Evolutionary conservation across 2,113 vertebrate species (phyloP).

Genomic region (Leucopsar rothschildi): DNA sequence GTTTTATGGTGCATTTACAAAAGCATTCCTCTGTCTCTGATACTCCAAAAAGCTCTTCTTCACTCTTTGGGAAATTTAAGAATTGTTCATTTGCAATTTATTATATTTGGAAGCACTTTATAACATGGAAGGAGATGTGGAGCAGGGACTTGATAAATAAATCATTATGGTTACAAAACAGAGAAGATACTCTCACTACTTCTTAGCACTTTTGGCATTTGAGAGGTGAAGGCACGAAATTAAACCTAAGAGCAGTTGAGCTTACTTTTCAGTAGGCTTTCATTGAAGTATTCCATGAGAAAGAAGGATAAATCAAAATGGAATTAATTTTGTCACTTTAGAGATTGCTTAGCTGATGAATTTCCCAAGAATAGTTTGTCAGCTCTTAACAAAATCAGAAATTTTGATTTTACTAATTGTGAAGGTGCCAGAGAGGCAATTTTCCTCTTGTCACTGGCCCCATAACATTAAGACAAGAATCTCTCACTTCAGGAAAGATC

Average conservation of each 20-base stretch:
- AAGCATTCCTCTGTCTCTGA: background rate
- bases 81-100: conserved; percentile 32
- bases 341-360: background rate
- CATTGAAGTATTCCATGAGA: background rate
- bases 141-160: conserved; percentile 19
- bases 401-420: background rate
- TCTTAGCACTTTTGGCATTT: background rate
- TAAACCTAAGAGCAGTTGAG: background rate
- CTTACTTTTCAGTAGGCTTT: background rate
- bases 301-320: background rate
- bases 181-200: conserved; percentile 16
- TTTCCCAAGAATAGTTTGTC: background rate
- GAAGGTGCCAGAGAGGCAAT: background rate
- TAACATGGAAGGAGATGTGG: background rate
- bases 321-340: background rate
- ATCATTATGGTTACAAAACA: background rate
- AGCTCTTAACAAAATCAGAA: background rate
- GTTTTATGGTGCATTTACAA: conserved; percentile 1
- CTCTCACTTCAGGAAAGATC: background rate
- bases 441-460: background rate
- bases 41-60: background rate
- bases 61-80: background rate
- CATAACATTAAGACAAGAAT: background rate
- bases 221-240: background rate
- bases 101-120: conserved; percentile 1